phyloP scores from a whole-genome alignment of 2,113 vertebrate genomes.

The Chroicocephalus ridibundus region DNA sequence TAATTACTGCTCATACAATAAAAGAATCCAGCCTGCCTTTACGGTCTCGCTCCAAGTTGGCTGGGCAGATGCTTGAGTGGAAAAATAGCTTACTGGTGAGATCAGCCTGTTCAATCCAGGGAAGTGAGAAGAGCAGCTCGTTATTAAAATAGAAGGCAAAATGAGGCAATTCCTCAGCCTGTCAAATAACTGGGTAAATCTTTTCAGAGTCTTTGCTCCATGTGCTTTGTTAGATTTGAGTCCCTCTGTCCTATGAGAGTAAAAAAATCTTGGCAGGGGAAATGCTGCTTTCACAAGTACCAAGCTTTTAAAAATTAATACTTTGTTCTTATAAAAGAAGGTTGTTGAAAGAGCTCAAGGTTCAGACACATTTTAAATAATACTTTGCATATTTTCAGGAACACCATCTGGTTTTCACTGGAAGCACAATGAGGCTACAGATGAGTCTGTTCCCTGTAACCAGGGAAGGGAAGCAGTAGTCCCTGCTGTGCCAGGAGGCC shows the following conservation, averaged over 20 bases:
- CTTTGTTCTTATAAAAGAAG: background rate
- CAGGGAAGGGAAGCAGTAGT: background rate
- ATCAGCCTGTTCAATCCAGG: background rate
- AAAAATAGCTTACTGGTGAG: slow-evolving; percentile 25
- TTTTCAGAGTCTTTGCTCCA: background rate
- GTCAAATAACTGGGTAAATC: background rate
- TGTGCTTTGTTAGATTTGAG: background rate
- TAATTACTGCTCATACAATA: background rate
- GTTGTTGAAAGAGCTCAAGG: background rate
- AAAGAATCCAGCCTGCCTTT: background rate
- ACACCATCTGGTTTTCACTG: background rate
- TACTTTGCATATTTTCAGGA: background rate
- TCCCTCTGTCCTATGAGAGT: background rate
- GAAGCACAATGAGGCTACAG: background rate
- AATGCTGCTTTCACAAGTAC: background rate
- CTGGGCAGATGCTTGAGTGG: background rate
- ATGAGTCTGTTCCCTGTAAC: too few relatives aligned
- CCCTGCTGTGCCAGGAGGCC: background rate
- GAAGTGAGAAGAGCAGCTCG: background rate
- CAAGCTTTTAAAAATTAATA: background rate
- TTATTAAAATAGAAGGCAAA: slow-evolving; percentile 17
- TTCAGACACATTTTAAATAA: background rate
- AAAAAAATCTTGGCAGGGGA: background rate
- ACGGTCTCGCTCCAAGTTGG: background rate
- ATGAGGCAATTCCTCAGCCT: background rate